These are phyloP conservation scores for Pararge aegeria DNA, from an alignment of 1,140 invertebrate species.

Conservation along the genomic window DNA sequence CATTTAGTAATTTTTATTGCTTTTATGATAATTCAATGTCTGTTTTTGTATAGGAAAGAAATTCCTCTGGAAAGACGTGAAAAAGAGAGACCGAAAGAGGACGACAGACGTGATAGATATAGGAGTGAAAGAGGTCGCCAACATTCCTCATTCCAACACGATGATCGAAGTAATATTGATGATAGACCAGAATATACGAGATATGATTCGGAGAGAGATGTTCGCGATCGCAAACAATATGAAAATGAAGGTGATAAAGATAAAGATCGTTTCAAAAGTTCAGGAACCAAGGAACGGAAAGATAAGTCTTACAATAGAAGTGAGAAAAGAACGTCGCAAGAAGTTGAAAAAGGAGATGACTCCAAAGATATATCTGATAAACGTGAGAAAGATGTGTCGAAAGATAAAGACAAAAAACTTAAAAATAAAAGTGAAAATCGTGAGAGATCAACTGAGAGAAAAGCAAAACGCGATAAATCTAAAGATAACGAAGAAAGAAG, in stretches of 20 bases:
- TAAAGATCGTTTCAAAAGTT: conserved; percentile 11
- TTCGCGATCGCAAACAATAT: background rate
- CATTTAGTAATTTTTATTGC: no score
- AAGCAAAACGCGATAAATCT: background rate
- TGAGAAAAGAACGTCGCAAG: background rate
- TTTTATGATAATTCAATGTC: no score
- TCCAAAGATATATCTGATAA: conserved; percentile 14
- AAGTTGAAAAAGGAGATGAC: conserved; percentile 7
- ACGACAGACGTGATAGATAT: conserved; percentile 40
- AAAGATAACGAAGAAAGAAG: conserved; percentile 15
- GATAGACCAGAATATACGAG: conserved; percentile 4
- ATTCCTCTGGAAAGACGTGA: conserved; percentile 34
- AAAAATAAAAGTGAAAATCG: conserved; percentile 3
- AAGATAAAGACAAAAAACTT: conserved; percentile 7
- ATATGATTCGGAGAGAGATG: conserved; percentile 5
- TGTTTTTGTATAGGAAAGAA: conserved; percentile 44
- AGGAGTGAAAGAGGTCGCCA: conserved; percentile 36
- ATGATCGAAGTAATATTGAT: conserved; percentile 7
- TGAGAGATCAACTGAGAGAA: conserved; percentile 8
- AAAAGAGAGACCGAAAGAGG: conserved; percentile 22
- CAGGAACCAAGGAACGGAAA: background rate
- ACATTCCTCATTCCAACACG: conserved; percentile 16
- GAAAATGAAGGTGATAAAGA: conserved; percentile 5
- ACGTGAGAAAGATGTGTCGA: conserved; percentile 6
- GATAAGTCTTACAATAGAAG: conserved; percentile 12